phyloP scores from a whole-genome alignment of 2,888 invertebrate genomes.

The Campoletis raptor region DNA sequence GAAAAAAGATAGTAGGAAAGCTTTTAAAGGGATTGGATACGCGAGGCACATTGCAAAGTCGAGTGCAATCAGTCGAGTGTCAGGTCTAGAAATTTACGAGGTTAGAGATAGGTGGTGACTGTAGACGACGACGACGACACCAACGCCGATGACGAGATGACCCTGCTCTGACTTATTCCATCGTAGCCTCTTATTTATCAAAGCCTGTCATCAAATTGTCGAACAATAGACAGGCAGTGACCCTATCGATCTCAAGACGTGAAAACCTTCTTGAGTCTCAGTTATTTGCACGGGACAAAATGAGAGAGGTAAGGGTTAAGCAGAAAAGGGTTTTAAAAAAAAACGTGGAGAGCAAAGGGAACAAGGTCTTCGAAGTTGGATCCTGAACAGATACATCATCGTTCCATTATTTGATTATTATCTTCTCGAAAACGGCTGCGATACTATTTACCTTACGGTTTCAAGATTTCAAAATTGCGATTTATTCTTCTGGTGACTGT shows the following conservation, averaged over 20 bases:
- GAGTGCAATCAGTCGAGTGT: slow-evolving; percentile 68
- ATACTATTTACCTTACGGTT: background rate
- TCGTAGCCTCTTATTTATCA: slow-evolving; percentile 67
- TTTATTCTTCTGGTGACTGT: no score
- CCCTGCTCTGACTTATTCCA: slow-evolving; percentile 61
- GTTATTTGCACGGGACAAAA: slow-evolving; percentile 52
- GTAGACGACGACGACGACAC: slow-evolving; percentile 36
- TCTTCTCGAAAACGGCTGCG: background rate
- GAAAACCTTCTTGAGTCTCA: slow-evolving; percentile 58
- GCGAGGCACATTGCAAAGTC: slow-evolving; percentile 41
- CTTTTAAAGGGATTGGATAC: slow-evolving; percentile 61
- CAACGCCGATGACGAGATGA: slow-evolving; percentile 44
- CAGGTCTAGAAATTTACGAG: slow-evolving; percentile 67
- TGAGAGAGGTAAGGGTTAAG: slow-evolving; percentile 21
- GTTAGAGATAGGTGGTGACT: slow-evolving; percentile 56
- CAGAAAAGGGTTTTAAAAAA: background rate
- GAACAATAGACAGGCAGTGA: slow-evolving; percentile 66
- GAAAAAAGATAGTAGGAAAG: background rate
- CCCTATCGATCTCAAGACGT: slow-evolving; percentile 64
- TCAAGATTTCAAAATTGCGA: no score
- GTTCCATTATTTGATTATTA: background rate
- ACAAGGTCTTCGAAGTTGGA: slow-evolving; percentile 16
- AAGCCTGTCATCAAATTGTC: slow-evolving; percentile 68
- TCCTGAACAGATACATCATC: background rate
- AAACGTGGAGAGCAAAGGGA: slow-evolving; percentile 23